Percentiles rank a stretch among this genome's conserved stretches.
Evolutionary conservation across 2,113 vertebrate genomes (phyloP).

Genomic region (Hippocampus guttulatus): DNA sequence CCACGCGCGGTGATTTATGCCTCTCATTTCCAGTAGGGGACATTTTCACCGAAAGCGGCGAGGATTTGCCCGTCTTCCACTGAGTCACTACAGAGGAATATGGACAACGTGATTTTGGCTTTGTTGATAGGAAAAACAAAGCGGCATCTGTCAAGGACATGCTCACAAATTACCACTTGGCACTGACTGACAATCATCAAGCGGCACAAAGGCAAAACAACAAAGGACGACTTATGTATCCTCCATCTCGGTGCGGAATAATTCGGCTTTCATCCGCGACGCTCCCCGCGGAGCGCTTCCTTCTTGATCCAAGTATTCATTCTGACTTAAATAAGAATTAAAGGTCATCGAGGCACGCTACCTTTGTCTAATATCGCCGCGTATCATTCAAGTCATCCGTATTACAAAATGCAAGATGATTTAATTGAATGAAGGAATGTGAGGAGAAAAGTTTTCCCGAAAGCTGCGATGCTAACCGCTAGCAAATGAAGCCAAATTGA

Average conservation of each 20-base stretch:
- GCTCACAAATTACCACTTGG: constrained; percentile 30
- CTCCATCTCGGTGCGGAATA: constrained; percentile 3
- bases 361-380: background rate
- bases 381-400: too few species aligned
- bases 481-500: background rate
- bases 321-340: background rate
- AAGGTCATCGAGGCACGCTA: background rate
- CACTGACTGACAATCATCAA: constrained; percentile 7
- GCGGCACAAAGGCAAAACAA: constrained; percentile 12
- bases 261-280: constrained; percentile 6
- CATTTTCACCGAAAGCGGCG: constrained; percentile 58
- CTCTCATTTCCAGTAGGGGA: constrained; percentile 65
- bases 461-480: too few species aligned
- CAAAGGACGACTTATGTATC: constrained; percentile 18
- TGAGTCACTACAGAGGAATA: constrained; percentile 32
- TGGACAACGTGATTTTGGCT: constrained; percentile 26
- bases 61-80: constrained; percentile 59
- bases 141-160: constrained; percentile 29
- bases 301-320: background rate
- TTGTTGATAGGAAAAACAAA: constrained; percentile 29
- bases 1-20: constrained; percentile 56
- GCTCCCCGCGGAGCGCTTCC: background rate
- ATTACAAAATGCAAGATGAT: too few species aligned
- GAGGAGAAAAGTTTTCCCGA: background rate
- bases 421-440: background rate